phyloP scores from a whole-genome alignment of 2,888 invertebrate genomes.

The Lacanobia wlatinum region DNA sequence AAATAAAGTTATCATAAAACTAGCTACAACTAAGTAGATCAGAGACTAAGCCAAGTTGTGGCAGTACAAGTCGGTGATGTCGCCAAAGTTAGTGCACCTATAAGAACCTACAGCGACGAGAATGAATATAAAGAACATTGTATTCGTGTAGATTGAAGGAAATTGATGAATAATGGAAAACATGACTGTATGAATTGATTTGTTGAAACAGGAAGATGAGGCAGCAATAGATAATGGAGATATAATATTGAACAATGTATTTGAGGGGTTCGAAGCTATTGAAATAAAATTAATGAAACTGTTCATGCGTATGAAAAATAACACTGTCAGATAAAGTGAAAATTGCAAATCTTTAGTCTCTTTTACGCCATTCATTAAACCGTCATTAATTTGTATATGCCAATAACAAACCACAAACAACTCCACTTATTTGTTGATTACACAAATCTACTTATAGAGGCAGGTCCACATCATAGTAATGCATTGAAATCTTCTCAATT shows the following conservation, averaged over 20 bases:
- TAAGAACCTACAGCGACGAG: slow-evolving; percentile 5
- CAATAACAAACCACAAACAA: slow-evolving; percentile 10
- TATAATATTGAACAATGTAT: not conserved
- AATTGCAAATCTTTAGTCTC: no score
- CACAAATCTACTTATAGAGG: not conserved
- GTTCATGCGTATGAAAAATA: not conserved
- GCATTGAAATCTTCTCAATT: slow-evolving; percentile 42
- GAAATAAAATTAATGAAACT: not conserved
- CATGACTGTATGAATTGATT: slow-evolving; percentile 23
- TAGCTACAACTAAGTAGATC: slow-evolving; percentile 26
- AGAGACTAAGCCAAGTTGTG: slow-evolving; percentile 25
- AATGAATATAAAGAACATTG: slow-evolving; percentile 20
- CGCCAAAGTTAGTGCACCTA: slow-evolving; percentile 35
- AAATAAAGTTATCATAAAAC: slow-evolving; percentile 16
- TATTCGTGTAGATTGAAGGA: slow-evolving; percentile 36
- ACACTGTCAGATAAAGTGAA: not conserved
- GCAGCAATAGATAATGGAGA: not conserved
- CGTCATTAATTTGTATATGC: not conserved
- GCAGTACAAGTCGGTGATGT: slow-evolving; percentile 53
- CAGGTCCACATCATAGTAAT: slow-evolving; percentile 23
- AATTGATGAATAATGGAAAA: slow-evolving; percentile 40
- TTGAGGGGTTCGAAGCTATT: not conserved
- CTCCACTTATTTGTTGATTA: not conserved
- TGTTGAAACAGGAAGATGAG: slow-evolving; percentile 17
- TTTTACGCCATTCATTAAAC: not conserved